Conservation (phyloP, 2,888 invertebrate genomes). For the Apamea anceps region DNA sequence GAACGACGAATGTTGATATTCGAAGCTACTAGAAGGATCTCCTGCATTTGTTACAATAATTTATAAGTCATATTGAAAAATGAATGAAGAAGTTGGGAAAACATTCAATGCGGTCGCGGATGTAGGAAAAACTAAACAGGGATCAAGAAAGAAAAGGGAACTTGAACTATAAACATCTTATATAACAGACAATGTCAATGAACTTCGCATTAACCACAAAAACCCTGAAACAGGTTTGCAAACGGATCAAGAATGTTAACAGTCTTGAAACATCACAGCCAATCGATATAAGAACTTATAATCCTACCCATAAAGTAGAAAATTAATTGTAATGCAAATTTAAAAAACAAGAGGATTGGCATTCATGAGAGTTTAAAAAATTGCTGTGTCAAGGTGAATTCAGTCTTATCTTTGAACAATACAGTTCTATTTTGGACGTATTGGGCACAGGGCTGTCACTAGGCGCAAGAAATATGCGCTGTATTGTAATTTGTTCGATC, state of each 20-base stretch:
- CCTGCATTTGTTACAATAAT: neutral
- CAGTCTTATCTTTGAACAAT: conserved; percentile 21
- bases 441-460: conserved; percentile 21
- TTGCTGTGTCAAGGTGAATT: conserved; percentile 23
- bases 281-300: conserved; percentile 29
- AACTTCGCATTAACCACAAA: conserved; percentile 62
- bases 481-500: conserved; percentile 45
- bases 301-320: conserved; percentile 13
- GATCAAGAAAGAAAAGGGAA: neutral
- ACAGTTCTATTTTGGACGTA: conserved; percentile 25
- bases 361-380: conserved; percentile 19
- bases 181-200: conserved; percentile 62
- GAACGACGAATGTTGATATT: neutral
- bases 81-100: neutral
- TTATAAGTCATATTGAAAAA: neutral
- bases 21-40: neutral
- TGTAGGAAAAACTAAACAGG: neutral
- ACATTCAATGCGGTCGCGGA: neutral
- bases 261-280: conserved; percentile 27
- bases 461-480: conserved; percentile 28
- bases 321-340: conserved; percentile 10
- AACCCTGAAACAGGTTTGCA: conserved; percentile 67
- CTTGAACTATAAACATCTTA: conserved; percentile 11
- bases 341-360: conserved; percentile 14
- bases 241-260: conserved; percentile 64